Conservation (phyloP, 2,797 vertebrate species). For the Hirundo rustica region DNA sequence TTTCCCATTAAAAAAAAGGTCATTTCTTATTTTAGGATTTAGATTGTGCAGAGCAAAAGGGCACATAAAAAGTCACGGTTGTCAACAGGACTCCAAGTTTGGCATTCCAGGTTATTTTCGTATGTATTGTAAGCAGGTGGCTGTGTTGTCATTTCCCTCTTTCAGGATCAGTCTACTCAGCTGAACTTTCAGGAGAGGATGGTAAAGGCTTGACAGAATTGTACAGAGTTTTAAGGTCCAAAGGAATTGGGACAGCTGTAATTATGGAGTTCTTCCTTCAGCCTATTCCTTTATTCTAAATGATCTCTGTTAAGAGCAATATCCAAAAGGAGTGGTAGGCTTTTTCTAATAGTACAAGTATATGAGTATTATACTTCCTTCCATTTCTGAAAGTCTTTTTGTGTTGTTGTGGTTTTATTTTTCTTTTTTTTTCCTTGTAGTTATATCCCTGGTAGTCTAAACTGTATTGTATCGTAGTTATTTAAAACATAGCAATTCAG, state of each 20-base stretch:
- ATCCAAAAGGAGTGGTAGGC: background rate
- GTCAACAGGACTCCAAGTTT: background rate
- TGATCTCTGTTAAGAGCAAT: background rate
- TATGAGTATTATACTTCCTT: background rate
- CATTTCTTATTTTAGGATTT: constrained; percentile 8
- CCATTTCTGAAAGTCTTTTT: background rate
- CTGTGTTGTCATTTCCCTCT: background rate
- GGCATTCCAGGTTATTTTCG: constrained; percentile 15
- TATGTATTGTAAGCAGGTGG: constrained; percentile 17
- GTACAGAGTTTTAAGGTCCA: background rate
- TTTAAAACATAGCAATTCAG: background rate
- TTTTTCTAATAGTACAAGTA: background rate
- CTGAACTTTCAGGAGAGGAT: background rate
- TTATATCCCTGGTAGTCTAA: background rate
- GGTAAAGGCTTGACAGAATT: background rate
- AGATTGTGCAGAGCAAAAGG: background rate
- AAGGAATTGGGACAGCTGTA: background rate
- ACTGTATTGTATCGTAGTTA: background rate
- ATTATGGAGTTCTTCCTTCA: background rate
- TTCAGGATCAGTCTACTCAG: background rate
- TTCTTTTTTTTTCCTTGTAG: background rate
- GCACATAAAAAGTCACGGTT: background rate
- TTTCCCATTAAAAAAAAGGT: background rate
- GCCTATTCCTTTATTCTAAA: background rate
- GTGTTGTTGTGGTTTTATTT: background rate